Evolutionary conservation across 2,797 vertebrate genomes (phyloP).

Genomic region (Malurus splendens): DNA sequence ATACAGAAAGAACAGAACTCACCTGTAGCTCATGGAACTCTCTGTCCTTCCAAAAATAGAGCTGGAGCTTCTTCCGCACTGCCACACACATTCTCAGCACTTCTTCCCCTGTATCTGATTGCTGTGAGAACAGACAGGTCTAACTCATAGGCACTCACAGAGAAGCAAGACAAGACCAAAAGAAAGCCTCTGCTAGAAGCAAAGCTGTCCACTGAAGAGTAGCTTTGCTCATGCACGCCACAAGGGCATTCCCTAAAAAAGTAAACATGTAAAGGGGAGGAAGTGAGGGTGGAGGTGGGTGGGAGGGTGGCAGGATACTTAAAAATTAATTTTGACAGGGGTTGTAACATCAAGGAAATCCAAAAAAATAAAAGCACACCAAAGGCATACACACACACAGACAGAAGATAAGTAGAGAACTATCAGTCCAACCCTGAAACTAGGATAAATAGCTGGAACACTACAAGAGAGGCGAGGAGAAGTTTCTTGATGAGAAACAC

Average conservation of each 20-base stretch:
- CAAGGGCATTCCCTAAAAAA: background rate
- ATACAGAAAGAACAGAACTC: background rate
- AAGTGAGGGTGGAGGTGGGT: rapidly evolving
- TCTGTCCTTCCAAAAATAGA: conserved; percentile 96
- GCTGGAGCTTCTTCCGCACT: conserved; percentile 91
- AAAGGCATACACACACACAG: background rate
- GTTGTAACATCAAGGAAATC: background rate
- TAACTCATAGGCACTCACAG: background rate
- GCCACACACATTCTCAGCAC: conserved; percentile 92
- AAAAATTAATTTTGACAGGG: background rate
- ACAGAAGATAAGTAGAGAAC: background rate
- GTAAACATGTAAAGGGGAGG: background rate
- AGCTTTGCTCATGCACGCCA: background rate
- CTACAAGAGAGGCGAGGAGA: background rate
- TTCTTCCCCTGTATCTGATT: conserved; percentile 83
- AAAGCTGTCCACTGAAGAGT: background rate
- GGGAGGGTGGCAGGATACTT: background rate
- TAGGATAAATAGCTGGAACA: background rate
- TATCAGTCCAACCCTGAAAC: background rate
- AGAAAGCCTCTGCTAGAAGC: background rate
- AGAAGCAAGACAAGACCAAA: background rate
- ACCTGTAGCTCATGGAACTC: conserved; percentile 95
- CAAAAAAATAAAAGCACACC: background rate
- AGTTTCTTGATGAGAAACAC: background rate
- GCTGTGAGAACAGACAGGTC: conserved; percentile 68